Base-by-base conservation (phyloP, 2,888 invertebrate species). In the Monoplex corrugatus region DNA sequence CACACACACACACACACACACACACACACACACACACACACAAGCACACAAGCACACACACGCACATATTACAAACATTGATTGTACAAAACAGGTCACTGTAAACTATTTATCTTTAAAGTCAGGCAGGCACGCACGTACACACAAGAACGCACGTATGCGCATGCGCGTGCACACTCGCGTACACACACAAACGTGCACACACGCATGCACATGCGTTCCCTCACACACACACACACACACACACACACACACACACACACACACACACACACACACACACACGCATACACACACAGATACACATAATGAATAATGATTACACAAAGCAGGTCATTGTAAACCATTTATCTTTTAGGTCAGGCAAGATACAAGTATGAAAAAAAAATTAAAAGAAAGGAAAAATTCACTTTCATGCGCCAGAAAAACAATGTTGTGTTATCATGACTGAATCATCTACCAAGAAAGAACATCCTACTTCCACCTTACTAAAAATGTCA, bases 11-110 rank as follows among this genome's bases (percentile, higher is more conserved):
- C 78, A 38, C 78, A 13, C 78, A 78, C 38, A 38, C 78, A 78
- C 78, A 78, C 78, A 78, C 78, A 78, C 78, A 78, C 78, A 38
- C 78, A 78, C 78, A 38, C 78, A 78, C 78, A 78, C 78, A 78
- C 78, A 78, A 35, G 38, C 38, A 78, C 75, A 75, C 75, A 75
- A 32, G 35, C 75, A 75, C 75, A 75, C 75, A 78, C 38, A 78
- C 78, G 38, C 78, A 19, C 40, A 38, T 6, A 38, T 10, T 32
- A 13, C 40, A 78, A 78, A 32, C 78, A 35, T 8, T 38, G 6
- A 38, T 35, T 6, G 5, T 38, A 35, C 23, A 78, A 6, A 8
- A 2, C 5, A 5, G 16, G 72, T 23, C 5, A 28, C 28, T 72
- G 28, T 72, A 6, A 72, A 72, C 8, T 19, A 50, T 50, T 13